These are phyloP conservation scores for Parasteatoda tepidariorum DNA, from an alignment of 1,140 invertebrate genomes.

Conservation along the genomic window DNA sequence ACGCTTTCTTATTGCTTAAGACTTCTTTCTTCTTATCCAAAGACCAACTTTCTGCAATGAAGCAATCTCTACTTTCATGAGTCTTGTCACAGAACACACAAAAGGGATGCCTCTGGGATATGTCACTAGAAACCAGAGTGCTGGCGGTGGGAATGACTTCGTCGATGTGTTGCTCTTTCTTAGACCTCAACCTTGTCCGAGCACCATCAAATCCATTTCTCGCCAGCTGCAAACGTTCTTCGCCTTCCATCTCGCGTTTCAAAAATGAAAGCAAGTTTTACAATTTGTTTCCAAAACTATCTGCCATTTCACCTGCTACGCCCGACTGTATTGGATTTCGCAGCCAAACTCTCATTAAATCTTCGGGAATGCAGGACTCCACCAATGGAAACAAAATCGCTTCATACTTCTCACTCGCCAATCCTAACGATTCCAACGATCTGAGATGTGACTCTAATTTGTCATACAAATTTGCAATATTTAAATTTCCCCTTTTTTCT, in stretches of 20 bases:
- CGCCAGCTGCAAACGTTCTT: neutral
- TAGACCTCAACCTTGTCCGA: neutral
- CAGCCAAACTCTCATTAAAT: neutral
- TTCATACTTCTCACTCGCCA: neutral
- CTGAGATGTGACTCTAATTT: neutral
- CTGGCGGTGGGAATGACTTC: neutral
- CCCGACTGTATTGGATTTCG: neutral
- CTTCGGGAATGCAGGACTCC: neutral
- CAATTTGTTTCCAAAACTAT: neutral
- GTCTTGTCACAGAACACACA: constrained; percentile 23
- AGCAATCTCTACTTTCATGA: constrained; percentile 20
- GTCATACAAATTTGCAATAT: neutral
- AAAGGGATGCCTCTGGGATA: neutral
- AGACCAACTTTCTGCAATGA: neutral
- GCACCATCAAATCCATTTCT: neutral
- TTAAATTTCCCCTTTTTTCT: neutral
- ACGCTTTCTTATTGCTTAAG: neutral
- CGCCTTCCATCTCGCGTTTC: neutral
- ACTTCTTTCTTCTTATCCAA: constrained; percentile 10
- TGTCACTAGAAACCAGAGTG: neutral
- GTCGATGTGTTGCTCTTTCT: neutral
- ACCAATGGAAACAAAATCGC: neutral
- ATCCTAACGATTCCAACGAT: neutral
- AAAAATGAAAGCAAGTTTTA: neutral
- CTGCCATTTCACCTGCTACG: neutral